A percentile compares a stretch with the other conserved stretches of the same genome.
Conservation (phyloP, 2,797 vertebrate genomes). For the Uromys caudimaculatus region DNA sequence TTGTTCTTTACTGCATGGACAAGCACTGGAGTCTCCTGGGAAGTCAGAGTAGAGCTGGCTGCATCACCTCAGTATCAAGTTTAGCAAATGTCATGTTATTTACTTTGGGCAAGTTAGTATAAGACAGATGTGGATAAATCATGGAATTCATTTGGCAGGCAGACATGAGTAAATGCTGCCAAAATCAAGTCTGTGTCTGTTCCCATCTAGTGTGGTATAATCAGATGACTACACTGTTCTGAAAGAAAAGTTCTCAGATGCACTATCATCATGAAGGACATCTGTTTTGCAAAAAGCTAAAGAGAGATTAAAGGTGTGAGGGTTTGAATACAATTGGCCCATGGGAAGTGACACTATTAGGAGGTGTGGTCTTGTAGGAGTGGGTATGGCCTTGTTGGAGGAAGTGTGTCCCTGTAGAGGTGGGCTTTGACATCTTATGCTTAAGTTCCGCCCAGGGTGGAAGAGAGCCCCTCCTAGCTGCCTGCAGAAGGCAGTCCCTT, state of each 20-base stretch:
- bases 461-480: too few species aligned
- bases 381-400: too few species aligned
- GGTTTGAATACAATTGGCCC: too few species aligned
- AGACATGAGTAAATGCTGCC: not conserved
- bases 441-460: too few species aligned
- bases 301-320: slow-evolving; percentile 87
- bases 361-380: too few species aligned
- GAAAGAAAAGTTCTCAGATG: slow-evolving; percentile 92
- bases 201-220: not conserved
- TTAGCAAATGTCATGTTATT: not conserved
- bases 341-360: too few species aligned
- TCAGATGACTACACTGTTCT: slow-evolving; percentile 91
- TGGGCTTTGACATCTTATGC: too few species aligned
- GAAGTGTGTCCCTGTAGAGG: too few species aligned
- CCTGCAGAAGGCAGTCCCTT: too few species aligned
- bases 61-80: not conserved
- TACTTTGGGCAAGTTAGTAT: not conserved
- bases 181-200: not conserved
- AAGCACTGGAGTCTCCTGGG: not conserved
- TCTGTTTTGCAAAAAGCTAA: slow-evolving; percentile 91
- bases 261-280: slow-evolving; percentile 91
- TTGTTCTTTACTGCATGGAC: not conserved
- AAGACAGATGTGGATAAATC: not conserved
- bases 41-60: not conserved
- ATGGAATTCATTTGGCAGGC: not conserved